phyloP scores from a whole-genome alignment of 2,113 vertebrate species.

The Nanorana parkeri region DNA sequence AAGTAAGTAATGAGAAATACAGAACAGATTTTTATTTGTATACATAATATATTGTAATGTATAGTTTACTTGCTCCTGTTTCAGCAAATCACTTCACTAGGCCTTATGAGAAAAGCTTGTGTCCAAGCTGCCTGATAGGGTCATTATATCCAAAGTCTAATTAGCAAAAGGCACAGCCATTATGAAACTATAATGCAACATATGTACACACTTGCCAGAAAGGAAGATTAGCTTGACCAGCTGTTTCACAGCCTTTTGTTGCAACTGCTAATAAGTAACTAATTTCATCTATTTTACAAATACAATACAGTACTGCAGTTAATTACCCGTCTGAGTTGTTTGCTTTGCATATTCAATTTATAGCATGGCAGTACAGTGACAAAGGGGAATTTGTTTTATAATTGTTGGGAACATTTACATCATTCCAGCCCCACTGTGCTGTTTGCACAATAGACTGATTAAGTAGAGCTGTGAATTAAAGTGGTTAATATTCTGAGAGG shows the following conservation, averaged over 20 bases:
- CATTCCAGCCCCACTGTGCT: background rate
- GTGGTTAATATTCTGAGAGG: constrained; percentile 24
- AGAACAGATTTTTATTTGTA: too few species aligned
- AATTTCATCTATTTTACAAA: constrained; percentile 18
- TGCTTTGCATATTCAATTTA: background rate
- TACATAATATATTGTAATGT: too few species aligned
- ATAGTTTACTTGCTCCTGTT: too few species aligned
- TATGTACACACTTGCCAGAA: constrained; percentile 12
- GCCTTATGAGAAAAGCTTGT: background rate
- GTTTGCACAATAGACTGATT: constrained; percentile 29
- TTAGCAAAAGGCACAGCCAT: constrained; percentile 3
- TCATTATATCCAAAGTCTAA: constrained; percentile 3
- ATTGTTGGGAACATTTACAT: constrained; percentile 6
- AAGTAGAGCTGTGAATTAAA: constrained; percentile 38
- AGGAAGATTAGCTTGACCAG: constrained; percentile 9
- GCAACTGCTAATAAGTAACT: background rate
- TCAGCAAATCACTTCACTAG: too few species aligned
- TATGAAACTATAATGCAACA: background rate
- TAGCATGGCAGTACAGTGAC: background rate
- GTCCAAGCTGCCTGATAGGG: constrained; percentile 4
- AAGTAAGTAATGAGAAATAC: too few species aligned
- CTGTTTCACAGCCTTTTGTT: constrained; percentile 2
- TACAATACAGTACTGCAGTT: constrained; percentile 26
- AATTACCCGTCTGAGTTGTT: constrained; percentile 5
- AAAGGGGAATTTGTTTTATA: constrained; percentile 37